Evolutionary conservation across 2,888 invertebrate genomes (phyloP), one percentile per base, ranked within the genome.

Genomic region (Lithophane semibrunnea): DNA sequence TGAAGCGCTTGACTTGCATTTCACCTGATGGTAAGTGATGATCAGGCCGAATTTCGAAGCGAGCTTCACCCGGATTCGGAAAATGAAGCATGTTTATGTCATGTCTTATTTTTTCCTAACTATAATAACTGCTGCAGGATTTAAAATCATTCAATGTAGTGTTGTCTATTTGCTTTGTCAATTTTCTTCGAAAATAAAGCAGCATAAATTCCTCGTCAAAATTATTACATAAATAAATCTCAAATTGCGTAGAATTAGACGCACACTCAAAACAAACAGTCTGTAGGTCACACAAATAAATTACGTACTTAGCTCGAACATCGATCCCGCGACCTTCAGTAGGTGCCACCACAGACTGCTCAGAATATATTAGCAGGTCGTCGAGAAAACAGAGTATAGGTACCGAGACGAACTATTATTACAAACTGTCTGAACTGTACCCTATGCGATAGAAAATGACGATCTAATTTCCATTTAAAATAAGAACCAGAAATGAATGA

Each of bases 221-320:
- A 52, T 52, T 52, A 52, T 52, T 8, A 52, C 21, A 8, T 52
- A 29, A 37, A 74, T 61, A 29, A 44, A 56, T 52, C 9, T 37
- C n/a, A 24, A 21, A 73, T 16, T 21, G 16, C 18, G 29, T 29
- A 0, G 70, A 63, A 5, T 44, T 44, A 44, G 44, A 61, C n/a
- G 52, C 49, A 54, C 64, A 58, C 75, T 54, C 24, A 81, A 58
- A 65, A 47, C 52, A 81, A 81, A 78, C 58, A 75, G 75, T 66
- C 65, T 75, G 52, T 54, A 79, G 82, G 65, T 75, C 37, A 66
- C 37, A 75, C 29, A 82, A 37, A 61, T 66, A 66, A 61, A 52
- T 52, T 29, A 64, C 63, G 24, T 52, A 37, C 37, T 37, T 37
- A 44, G 29, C 12, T n/a, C 29, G 29, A 54, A 42, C 44, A 74